phyloP scores from a whole-genome alignment of 2,797 vertebrate species.

The Melanotaenia trifasciata region DNA sequence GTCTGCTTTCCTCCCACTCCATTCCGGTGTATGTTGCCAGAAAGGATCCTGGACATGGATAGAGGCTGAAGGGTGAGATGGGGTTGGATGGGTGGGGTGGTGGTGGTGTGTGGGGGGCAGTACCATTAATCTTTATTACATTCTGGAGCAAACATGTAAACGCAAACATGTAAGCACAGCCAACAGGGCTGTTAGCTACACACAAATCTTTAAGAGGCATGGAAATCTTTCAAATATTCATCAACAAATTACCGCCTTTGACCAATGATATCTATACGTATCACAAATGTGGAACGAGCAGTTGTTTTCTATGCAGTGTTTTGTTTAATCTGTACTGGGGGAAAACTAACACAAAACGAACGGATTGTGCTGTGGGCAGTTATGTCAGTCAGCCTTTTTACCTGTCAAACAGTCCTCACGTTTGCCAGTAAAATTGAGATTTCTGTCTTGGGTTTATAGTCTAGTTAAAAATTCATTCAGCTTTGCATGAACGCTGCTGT shows the following conservation, averaged over 20 bases:
- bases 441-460: neutral
- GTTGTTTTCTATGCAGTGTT: slow-evolving; percentile 10
- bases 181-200: neutral
- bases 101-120: neutral
- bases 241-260: slow-evolving; percentile 12
- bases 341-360: slow-evolving; percentile 16
- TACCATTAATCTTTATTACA: slow-evolving; percentile 64
- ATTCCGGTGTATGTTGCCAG: slow-evolving; percentile 5
- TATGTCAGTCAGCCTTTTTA: slow-evolving; percentile 36
- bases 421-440: slow-evolving; percentile 28
- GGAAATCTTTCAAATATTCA: slow-evolving; percentile 30
- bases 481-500: neutral
- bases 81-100: neutral
- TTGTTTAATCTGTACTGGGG: slow-evolving; percentile 27
- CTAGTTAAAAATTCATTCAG: slow-evolving; percentile 9
- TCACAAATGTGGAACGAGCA: neutral
- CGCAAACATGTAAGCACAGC: slow-evolving; percentile 4
- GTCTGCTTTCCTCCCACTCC: slow-evolving; percentile 30
- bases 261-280: neutral
- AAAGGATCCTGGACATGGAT: slow-evolving; percentile 25
- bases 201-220: neutral
- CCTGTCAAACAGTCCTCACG: slow-evolving; percentile 25
- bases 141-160: slow-evolving; percentile 39
- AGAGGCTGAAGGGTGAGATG: slow-evolving; percentile 9
- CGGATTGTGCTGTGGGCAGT: slow-evolving; percentile 14